Base-by-base conservation (phyloP, 37 sponge, comb jelly and placozoan species). In the Oscarella lobularis region DNA sequence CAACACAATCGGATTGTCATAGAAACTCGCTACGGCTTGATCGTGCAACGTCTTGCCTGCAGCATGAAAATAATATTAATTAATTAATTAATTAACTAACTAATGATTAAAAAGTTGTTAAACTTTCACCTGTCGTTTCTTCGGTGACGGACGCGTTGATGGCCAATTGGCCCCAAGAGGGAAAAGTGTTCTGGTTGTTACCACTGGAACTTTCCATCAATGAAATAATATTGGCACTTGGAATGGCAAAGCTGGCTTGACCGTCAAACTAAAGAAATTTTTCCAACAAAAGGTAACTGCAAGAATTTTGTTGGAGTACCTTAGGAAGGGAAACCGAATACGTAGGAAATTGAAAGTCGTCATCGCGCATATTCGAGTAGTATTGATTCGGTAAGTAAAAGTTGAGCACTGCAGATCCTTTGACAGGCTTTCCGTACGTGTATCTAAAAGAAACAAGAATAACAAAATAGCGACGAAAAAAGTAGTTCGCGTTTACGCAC, bases 161-260 rank as follows among this genome's bases (percentile, higher is more conserved):
- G 89, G 93, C 1, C 88, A 73, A 3, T 67, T 38, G 2, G 82
- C 54, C 38, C 80, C 86, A 31, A 89, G 91, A 1, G 93, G 73
- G 6, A 92, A 98, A n/a, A 92, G 99, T 39, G 99, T 95, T 55
- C 93, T 98, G 40, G 95, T 87, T 0, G 81, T 83, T 2, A 87
- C 89, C 0, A 79, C n/a, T n/a, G n/a, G n/a, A n/a, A n/a, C n/a
- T 48, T 48, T 9, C 60, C 14, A 48, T 48, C 60, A 48, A 48
- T 48, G 14, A 48, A 48, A 48, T 48, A 9, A 48, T 20, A 48
- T 48, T 20, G 60, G 20, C 60, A 48, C 20, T 48, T 48, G 14
- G 9, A 48, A 27, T 48, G 20, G 20, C 14, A 48, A 48, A 48
- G 20, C 60, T 48, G 60, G 60, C 60, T 48, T 48, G 9, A 48